Base-by-base conservation (phyloP, 2,797 vertebrate species). In the Triplophysa bombifrons region DNA sequence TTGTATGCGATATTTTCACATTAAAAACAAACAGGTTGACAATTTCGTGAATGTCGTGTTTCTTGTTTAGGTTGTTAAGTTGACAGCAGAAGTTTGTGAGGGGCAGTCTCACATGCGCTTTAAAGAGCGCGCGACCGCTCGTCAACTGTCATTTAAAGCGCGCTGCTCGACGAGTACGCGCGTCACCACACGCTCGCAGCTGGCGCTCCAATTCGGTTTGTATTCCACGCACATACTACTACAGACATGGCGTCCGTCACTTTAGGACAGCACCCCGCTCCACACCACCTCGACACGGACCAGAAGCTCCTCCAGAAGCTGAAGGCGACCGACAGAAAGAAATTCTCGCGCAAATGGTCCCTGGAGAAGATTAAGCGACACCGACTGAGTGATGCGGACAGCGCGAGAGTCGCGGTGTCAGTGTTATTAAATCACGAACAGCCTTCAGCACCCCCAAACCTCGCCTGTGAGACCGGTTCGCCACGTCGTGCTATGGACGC, bases 161-260 rank as follows among this genome's bases (percentile, higher is more conserved):
- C 76, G 87, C 74, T 64, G 87, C 78, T 56, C 56, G 25, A 41
- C 2, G 73, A 61, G 34, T 17, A 25, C 65, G 84, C 90, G 90
- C 81, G 85, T 86, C 74, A 87, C 88, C 84, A 86, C 88, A 84
- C 84, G 81, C 83, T 72, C 34, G 77, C 69, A 84, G 85, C 83
- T 83, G 85, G 76, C 84, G 85, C 86, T 85, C 76, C 85, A 83
- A 84, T 78, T 25, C 85, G 89, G 89, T 92, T 92, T 88, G 90
- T 86, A 90, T 87, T 90, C 88, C 84, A 83, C 86, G 22, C 74
- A 38, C 85, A 74, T 73, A 16, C 7, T 34, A 84, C 82, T 82
- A 76, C 44, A 61, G 38, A 67, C 70, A 95, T 95, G 94, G 93
- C 94, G 82, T 93, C 92, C 9, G 89, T 83, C 58, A 90, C 92